These are phyloP conservation scores for Caenorhabditis sulstoni DNA, from an alignment of 2,888 invertebrate species.

Conservation along the genomic window DNA sequence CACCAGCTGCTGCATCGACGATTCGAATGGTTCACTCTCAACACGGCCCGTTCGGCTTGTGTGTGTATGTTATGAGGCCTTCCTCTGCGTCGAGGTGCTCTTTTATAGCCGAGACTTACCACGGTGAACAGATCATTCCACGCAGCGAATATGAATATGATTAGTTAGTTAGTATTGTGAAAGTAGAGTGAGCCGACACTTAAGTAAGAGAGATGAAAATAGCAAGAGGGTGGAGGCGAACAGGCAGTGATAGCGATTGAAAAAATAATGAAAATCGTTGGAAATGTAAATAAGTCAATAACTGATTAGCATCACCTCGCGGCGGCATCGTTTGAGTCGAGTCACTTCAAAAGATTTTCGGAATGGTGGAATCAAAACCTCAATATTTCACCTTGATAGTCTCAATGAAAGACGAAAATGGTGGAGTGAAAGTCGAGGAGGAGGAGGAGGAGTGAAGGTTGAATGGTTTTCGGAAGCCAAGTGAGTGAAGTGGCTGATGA, in stretches of 20 bases:
- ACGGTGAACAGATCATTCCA: constrained; percentile 32
- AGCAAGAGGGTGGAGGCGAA: constrained; percentile 7
- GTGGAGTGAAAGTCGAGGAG: constrained; percentile 32
- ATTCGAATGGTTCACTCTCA: not conserved
- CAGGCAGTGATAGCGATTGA: constrained; percentile 39
- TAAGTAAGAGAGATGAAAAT: constrained; percentile 6
- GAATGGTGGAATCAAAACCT: too few species aligned
- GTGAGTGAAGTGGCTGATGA: constrained; percentile 37
- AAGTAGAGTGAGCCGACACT: not conserved
- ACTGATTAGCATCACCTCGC: constrained; percentile 36
- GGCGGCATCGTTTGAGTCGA: not conserved
- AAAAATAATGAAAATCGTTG: constrained; percentile 13
- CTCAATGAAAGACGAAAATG: constrained; percentile 17
- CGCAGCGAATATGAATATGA: not conserved
- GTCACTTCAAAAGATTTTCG: too few species aligned
- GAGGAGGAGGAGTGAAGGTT: constrained; percentile 4
- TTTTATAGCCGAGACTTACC: constrained; percentile 26
- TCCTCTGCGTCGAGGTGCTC: too few species aligned
- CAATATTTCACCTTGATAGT: constrained; percentile 28
- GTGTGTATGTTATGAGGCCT: constrained; percentile 6
- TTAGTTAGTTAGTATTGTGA: too few species aligned
- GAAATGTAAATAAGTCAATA: constrained; percentile 38
- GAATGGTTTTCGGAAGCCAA: constrained; percentile 48
- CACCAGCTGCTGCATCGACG: constrained; percentile 42
- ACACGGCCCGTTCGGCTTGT: not conserved